phyloP scores from a whole-genome alignment of 1,140 invertebrate species.

The Aphaenogaster ashmeadi region DNA sequence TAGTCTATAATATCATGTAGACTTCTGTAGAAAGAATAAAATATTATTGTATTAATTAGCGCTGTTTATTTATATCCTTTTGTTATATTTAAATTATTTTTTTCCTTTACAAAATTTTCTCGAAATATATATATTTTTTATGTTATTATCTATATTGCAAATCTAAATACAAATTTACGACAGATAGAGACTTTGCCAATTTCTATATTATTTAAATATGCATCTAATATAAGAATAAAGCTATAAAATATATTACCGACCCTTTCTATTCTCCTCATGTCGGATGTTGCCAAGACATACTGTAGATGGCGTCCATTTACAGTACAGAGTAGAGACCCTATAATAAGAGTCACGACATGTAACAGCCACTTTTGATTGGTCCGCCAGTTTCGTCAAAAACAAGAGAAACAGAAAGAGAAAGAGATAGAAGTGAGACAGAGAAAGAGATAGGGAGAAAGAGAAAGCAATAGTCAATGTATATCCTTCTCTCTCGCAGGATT shows the following conservation, averaged over 20 bases:
- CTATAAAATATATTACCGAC: neutral
- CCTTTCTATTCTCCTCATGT: neutral
- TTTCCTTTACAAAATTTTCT: neutral
- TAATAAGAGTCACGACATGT: too few relatives aligned
- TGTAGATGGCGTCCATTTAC: conserved; percentile 1
- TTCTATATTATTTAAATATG: neutral
- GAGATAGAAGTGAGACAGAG: too few relatives aligned
- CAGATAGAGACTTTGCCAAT: neutral
- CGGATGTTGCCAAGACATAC: neutral
- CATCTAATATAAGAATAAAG: neutral
- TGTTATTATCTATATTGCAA: neutral
- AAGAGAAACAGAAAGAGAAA: too few relatives aligned
- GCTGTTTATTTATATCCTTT: neutral
- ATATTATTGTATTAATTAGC: conserved; percentile 80
- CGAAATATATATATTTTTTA: neutral
- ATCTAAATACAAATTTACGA: neutral
- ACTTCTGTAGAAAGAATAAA: conserved; percentile 81
- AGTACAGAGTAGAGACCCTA: neutral
- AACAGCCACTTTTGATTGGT: too few relatives aligned
- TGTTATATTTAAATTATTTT: neutral
- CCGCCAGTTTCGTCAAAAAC: too few relatives aligned
- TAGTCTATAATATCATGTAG: conserved; percentile 77
- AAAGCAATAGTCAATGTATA: too few relatives aligned
- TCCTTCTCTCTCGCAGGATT: too few relatives aligned
- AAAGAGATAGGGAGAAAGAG: too few relatives aligned